A percentile compares a stretch with the other conserved stretches of the same genome.
Conservation (phyloP, 2,797 vertebrate genomes). For the Rhinatrema bivittatum region DNA sequence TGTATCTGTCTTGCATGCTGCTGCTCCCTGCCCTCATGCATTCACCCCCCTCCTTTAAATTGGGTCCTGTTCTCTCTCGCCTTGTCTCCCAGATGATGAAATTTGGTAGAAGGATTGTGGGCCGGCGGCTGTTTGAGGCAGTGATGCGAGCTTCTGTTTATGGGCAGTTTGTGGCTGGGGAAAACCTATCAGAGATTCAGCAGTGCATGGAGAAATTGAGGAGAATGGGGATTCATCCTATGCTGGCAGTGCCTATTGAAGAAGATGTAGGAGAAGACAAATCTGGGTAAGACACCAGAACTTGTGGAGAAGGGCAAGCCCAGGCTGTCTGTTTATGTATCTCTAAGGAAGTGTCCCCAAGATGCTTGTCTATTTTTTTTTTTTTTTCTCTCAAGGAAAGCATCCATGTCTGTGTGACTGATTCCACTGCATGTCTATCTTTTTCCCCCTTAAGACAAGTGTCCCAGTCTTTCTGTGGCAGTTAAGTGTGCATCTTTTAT, state of each 20-base stretch:
- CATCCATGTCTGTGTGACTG: neutral
- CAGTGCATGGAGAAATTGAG: constrained; percentile 65
- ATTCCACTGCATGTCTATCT: neutral
- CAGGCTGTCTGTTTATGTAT: too few species aligned
- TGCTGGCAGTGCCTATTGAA: constrained; percentile 64
- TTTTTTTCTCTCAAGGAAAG: neutral
- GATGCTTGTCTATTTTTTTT: neutral
- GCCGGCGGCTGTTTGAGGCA: constrained; percentile 51
- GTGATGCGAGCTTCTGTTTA: constrained; percentile 68
- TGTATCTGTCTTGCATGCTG: neutral
- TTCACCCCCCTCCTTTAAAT: neutral
- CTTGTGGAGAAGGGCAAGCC: too few species aligned
- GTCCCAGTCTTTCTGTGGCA: too few species aligned
- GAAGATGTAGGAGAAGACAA: constrained; percentile 6
- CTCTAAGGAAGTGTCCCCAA: neutral
- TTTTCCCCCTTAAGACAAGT: neutral
- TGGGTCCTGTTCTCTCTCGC: neutral
- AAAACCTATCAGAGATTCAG: constrained; percentile 63
- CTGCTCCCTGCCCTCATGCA: neutral
- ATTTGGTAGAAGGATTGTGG: constrained; percentile 54
- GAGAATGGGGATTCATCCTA: constrained; percentile 63
- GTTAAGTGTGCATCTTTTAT: neutral
- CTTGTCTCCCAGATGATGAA: constrained; percentile 33
- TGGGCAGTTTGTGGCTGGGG: constrained; percentile 84
- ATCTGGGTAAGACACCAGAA: constrained; percentile 8